Base-by-base conservation (phyloP, 2,888 invertebrate genomes). In the Luffia ferchaultella region DNA sequence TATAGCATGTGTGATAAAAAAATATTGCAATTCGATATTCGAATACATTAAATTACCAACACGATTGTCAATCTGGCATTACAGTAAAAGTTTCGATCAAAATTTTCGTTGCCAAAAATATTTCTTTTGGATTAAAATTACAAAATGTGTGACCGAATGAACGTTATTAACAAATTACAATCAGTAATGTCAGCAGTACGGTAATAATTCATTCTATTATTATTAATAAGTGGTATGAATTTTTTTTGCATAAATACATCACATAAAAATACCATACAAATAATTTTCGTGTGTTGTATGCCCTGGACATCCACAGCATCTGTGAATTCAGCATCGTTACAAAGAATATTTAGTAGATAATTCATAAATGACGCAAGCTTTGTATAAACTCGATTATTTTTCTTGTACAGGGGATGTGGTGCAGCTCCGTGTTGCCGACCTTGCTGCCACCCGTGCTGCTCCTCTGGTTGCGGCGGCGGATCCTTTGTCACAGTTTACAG, bases 401-500 rank as follows among this genome's bases (percentile, higher is more conserved):
- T 48, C 49, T 7, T n/a, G 64, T 65, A 0, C 60, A 72, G 74
- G 42, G 62, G 62, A 2, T 63, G 67, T 9, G 60, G 69, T 30
- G 60, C 67, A n/a, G 52, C 56, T 41, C 40, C 30, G 18, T 50
- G 53, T 20, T 50, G 51, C 59, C 1, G 56, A 2, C 62, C 67
- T 1, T 70, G 73, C 60, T 68, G 70, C 54, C 20, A 57, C 63
- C 50, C 59, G 58, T 40, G 50, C 18, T 20, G 44, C 9, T 18
- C 48, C 2, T 18, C 49, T 9, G 18, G 44, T 15, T 50, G 53
- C 53, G 40, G 40, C 3, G 15, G 18, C 45, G 75, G 77, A 55
- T 80, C 83, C 2, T 70, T 79, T 64, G 73, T 83, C 73, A 83
- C 82, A 67, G 79, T 83, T 64, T 83, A 83, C 82, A 83, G 83